A percentile compares a stretch with the other conserved stretches of the same genome.
Conservation (phyloP, 2,113 vertebrate species). For the Burhinus bistriatus region DNA sequence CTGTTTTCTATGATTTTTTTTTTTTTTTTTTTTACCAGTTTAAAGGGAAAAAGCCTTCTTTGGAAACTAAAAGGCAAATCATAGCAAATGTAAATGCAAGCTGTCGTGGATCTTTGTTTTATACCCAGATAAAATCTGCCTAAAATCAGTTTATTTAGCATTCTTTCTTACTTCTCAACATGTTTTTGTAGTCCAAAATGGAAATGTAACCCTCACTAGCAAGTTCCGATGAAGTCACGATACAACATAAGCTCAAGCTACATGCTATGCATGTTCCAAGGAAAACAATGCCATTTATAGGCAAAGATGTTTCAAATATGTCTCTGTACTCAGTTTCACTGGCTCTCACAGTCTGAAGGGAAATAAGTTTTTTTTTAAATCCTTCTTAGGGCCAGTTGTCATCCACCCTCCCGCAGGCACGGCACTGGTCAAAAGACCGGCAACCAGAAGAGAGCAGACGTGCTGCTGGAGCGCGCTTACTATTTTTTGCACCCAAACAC, state of each 20-base stretch:
- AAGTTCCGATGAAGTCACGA: rapidly evolving
- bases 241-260: background rate
- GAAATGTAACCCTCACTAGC: background rate
- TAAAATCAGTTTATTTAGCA: background rate
- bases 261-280: background rate
- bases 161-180: background rate
- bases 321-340: background rate
- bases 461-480: background rate
- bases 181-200: background rate
- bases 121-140: background rate
- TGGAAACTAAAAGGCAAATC: background rate
- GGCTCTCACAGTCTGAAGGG: background rate
- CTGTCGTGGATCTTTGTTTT: background rate
- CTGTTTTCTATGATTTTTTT: background rate
- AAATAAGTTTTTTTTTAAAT: background rate
- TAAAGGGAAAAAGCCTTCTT: background rate
- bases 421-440: background rate
- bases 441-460: background rate
- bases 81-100: background rate
- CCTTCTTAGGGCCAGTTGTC: background rate
- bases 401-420: background rate
- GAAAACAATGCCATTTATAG: background rate
- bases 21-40: background rate
- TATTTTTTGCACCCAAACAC: background rate
- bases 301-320: background rate